A percentile compares a stretch with the other conserved stretches of the same genome.
These are phyloP conservation scores for Sweltsa coloradensis DNA, from an alignment of 1,140 invertebrate genomes.

Conservation along the genomic window DNA sequence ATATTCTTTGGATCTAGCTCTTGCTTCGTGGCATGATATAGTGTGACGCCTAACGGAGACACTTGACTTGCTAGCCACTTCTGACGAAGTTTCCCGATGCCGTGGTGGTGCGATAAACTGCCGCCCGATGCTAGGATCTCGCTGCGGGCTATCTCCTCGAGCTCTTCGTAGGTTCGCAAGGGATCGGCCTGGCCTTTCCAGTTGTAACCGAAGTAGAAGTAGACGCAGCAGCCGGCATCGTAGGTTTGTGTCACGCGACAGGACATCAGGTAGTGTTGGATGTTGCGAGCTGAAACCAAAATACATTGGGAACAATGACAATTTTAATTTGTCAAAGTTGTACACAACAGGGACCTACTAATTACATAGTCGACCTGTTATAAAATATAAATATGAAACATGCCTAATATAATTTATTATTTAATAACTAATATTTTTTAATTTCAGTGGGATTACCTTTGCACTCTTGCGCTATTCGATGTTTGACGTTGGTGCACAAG, in stretches of 20 bases:
- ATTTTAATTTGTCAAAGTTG: not conserved
- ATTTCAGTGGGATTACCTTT: slow-evolving; percentile 32
- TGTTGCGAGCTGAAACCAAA: slow-evolving; percentile 34
- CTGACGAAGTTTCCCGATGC: slow-evolving; percentile 81
- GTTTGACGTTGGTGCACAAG: slow-evolving; percentile 83
- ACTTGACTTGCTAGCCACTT: slow-evolving; percentile 55
- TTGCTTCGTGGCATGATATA: slow-evolving; percentile 70
- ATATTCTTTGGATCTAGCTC: slow-evolving; percentile 89
- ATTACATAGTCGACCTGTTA: too few relatives aligned
- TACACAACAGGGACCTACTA: not conserved
- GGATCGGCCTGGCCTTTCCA: slow-evolving; percentile 49
- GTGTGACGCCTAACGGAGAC: slow-evolving; percentile 55
- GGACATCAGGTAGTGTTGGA: slow-evolving; percentile 54
- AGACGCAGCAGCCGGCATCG: slow-evolving; percentile 92
- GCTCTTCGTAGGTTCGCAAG: slow-evolving; percentile 68
- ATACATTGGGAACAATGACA: slow-evolving; percentile 3
- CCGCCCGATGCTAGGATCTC: slow-evolving; percentile 76
- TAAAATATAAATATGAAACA: not conserved
- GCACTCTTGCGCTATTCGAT: slow-evolving; percentile 64
- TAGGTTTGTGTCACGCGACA: slow-evolving; percentile 93
- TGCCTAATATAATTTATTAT: not conserved
- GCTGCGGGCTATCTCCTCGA: slow-evolving; percentile 73
- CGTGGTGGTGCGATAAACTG: slow-evolving; percentile 87
- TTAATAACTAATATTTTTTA: too few relatives aligned
- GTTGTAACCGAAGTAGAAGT: slow-evolving; percentile 96